Evolutionary conservation across 2,113 vertebrate genomes (phyloP).

Genomic region (Zosterops pallidus): DNA sequence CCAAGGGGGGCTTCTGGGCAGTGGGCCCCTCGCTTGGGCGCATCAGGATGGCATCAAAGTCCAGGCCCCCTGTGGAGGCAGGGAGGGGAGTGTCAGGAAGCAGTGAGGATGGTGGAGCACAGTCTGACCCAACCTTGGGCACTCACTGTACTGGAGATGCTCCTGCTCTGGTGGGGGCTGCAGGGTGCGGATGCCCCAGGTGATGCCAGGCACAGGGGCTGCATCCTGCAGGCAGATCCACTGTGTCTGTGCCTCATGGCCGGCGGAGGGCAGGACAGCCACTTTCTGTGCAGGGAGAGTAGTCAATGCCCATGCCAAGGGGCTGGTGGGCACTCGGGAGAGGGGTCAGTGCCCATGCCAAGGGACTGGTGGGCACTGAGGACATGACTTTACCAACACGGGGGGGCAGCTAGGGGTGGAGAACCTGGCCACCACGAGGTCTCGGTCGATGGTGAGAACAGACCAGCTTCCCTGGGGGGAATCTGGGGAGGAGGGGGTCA

Average conservation of each 20-base stretch:
- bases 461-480: constrained; percentile 22
- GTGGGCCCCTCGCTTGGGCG: constrained; percentile 76
- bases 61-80: constrained; percentile 78
- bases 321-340: not conserved
- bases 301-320: fast-evolving
- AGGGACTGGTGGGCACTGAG: not conserved
- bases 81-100: not conserved
- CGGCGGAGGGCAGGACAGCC: constrained; percentile 77
- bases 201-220: constrained; percentile 75
- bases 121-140: not conserved
- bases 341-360: fast-evolving
- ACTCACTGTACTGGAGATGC: constrained; percentile 86
- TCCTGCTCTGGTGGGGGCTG: constrained; percentile 85
- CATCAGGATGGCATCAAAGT: constrained; percentile 90
- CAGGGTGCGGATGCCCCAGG: constrained; percentile 84
- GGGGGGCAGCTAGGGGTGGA: constrained; percentile 35
- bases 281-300: constrained; percentile 78
- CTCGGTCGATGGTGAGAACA: constrained; percentile 16
- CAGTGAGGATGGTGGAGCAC: fast-evolving
- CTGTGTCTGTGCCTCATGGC: constrained; percentile 72
- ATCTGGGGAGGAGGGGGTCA: not conserved
- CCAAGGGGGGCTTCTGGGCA: constrained; percentile 80
- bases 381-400: not conserved
- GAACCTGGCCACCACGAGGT: constrained; percentile 21
- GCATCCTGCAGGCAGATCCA: constrained; percentile 91